A percentile compares a stretch with the other conserved stretches of the same genome.
phyloP scores from a whole-genome alignment of 37 sponge, comb jelly and placozoan species.

The Axinella damicornis region DNA sequence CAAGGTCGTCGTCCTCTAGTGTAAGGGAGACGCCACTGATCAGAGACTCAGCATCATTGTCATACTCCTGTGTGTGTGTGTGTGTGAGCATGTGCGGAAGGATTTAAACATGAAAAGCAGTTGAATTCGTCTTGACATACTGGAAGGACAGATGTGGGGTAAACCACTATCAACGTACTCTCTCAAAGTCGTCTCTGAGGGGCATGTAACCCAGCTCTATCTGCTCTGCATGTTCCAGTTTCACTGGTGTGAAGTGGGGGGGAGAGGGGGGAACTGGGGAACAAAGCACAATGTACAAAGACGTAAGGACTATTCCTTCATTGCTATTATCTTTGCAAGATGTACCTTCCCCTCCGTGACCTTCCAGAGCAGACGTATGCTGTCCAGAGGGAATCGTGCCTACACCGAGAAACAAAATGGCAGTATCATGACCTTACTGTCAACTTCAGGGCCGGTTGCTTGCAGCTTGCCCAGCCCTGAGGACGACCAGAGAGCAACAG shows the following conservation, averaged over 20 bases:
- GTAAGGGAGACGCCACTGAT: slow-evolving; percentile 57
- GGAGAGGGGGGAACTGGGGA: slow-evolving; percentile 56
- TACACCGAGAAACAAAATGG: slow-evolving; percentile 13
- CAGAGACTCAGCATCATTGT: slow-evolving; percentile 79
- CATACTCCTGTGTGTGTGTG: slow-evolving; percentile 57
- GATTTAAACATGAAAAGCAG: too few species aligned
- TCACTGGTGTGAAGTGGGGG: slow-evolving; percentile 58
- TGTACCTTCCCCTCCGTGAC: slow-evolving; percentile 77
- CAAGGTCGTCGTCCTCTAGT: slow-evolving; percentile 76
- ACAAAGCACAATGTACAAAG: neutral
- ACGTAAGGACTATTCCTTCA: slow-evolving; percentile 2
- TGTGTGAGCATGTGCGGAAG: too few species aligned
- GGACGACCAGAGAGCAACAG: too few species aligned
- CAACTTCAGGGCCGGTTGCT: too few species aligned
- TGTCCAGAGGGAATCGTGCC: slow-evolving; percentile 53
- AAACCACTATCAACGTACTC: neutral
- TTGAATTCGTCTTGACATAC: too few species aligned
- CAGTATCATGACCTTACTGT: too few species aligned
- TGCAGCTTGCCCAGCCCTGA: too few species aligned
- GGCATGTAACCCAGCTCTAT: slow-evolving; percentile 84
- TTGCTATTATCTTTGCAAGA: neutral
- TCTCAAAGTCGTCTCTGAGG: slow-evolving; percentile 92
- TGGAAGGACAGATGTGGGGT: slow-evolving; percentile 28
- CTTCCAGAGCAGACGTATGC: slow-evolving; percentile 56
- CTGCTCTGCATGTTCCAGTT: slow-evolving; percentile 81